Conservation (phyloP, 2,113 vertebrate genomes). For the Xenopus borealis region DNA sequence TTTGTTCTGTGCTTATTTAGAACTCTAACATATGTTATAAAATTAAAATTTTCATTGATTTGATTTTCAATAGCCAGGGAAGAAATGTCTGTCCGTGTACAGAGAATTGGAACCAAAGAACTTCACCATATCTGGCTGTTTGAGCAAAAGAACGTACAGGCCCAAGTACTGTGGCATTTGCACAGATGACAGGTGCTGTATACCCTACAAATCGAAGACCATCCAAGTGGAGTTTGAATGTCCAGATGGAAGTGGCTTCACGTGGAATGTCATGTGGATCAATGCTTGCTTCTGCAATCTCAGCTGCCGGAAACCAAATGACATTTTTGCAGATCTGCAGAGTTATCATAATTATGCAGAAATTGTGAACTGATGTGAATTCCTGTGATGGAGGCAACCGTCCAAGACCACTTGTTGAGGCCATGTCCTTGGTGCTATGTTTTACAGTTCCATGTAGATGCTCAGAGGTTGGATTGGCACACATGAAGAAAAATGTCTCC, state of each 20-base stretch:
- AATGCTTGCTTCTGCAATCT: conserved; percentile 97
- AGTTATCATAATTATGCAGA: conserved; percentile 83
- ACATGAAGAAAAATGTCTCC: too few relatives aligned
- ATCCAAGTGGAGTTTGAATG: conserved; percentile 83
- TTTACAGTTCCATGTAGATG: too few relatives aligned
- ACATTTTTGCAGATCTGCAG: conserved; percentile 89
- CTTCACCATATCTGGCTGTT: conserved; percentile 87
- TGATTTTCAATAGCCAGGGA: conserved; percentile 73
- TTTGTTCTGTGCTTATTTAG: too few relatives aligned
- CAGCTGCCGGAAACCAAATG: conserved; percentile 89
- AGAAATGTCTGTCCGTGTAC: conserved; percentile 90
- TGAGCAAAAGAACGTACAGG: conserved; percentile 75
- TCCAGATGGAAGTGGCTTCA: conserved; percentile 74
- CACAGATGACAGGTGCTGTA: conserved; percentile 86
- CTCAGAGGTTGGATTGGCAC: too few relatives aligned
- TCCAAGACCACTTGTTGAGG: too few relatives aligned
- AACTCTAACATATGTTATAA: too few relatives aligned
- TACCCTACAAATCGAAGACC: conserved; percentile 94
- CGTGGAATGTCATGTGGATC: conserved; percentile 89
- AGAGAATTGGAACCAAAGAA: conserved; percentile 70
- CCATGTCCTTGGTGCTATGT: too few relatives aligned
- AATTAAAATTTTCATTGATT: background rate
- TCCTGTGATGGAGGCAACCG: conserved; percentile 1
- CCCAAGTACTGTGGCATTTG: conserved; percentile 92
- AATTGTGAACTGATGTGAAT: conserved; percentile 72